Percentiles rank a stretch among this genome's conserved stretches.
Conservation (phyloP, 2,888 invertebrate species). For the Cremastobaeus sp. region DNA sequence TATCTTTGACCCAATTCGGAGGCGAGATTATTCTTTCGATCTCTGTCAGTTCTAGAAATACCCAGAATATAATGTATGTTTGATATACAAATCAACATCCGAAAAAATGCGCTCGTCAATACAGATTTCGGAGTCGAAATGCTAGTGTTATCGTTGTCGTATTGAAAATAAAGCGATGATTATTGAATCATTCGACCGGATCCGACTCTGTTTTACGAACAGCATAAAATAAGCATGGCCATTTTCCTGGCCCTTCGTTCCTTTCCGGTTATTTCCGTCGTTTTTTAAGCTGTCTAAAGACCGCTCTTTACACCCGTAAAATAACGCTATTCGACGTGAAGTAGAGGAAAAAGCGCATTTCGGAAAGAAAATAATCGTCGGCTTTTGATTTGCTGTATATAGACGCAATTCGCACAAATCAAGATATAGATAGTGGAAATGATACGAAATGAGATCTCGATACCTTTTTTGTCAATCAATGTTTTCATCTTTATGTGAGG, state of each 20-base stretch:
- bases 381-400: slow-evolving; percentile 23
- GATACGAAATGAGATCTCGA: slow-evolving; percentile 7
- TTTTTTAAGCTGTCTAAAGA: no score
- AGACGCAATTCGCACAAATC: slow-evolving; percentile 21
- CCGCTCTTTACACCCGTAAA: neutral
- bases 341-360: neutral
- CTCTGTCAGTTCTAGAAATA: slow-evolving; percentile 24
- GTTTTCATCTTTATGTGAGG: slow-evolving; percentile 3
- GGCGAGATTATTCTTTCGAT: slow-evolving; percentile 30
- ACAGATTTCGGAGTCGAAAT: slow-evolving; percentile 67
- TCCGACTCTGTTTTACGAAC: no score
- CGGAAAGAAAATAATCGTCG: slow-evolving; percentile 10
- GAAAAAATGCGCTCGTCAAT: slow-evolving; percentile 63
- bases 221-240: no score
- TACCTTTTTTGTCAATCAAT: slow-evolving; percentile 9
- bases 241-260: no score
- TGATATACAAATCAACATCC: slow-evolving; percentile 53
- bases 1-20: slow-evolving; percentile 20
- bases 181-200: no score
- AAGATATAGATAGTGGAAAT: slow-evolving; percentile 9
- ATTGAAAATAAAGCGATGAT: no score
- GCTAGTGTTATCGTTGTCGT: slow-evolving; percentile 67
- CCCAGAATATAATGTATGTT: slow-evolving; percentile 11
- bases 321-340: neutral
- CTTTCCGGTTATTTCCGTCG: no score